Percentiles rank a stretch among this genome's conserved stretches.
These are phyloP conservation scores for Otis tarda DNA, from an alignment of 2,113 vertebrate genomes.

Conservation along the genomic window DNA sequence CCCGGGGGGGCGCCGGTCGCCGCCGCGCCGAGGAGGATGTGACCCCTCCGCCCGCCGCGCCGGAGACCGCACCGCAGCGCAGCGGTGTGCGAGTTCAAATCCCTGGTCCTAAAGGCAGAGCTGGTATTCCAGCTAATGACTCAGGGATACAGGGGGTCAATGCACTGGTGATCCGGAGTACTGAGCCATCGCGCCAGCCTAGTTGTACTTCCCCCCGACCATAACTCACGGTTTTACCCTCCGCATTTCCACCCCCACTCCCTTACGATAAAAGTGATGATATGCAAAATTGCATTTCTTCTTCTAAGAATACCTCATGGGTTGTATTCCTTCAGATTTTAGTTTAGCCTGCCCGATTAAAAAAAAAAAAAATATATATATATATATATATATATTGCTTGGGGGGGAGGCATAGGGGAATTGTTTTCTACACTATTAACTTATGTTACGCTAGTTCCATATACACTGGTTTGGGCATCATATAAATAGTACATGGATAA, in stretches of 20 bases:
- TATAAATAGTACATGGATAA: background rate
- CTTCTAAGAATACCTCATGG: background rate
- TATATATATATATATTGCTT: background rate
- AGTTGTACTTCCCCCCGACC: background rate
- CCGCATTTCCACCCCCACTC: background rate
- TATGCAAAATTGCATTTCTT: constrained; percentile 3
- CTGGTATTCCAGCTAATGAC: constrained; percentile 76
- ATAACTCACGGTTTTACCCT: background rate
- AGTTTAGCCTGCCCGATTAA: background rate
- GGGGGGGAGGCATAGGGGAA: background rate
- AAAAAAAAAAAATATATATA: background rate
- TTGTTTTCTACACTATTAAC: background rate
- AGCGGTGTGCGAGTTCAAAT: constrained; percentile 67
- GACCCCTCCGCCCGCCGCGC: constrained; percentile 68
- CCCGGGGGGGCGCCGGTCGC: constrained; percentile 45
- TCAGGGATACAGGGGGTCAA: constrained; percentile 74
- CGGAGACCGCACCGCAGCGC: constrained; percentile 45
- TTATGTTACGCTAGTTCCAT: background rate
- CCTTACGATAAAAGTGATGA: background rate
- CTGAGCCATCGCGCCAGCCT: constrained; percentile 57
- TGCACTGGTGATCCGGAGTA: constrained; percentile 61
- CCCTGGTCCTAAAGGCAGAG: constrained; percentile 66
- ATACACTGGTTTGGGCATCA: background rate
- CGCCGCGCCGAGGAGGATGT: background rate
- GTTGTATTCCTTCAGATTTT: background rate